A percentile compares a stretch with the other conserved stretches of the same genome.
Evolutionary conservation across 1,140 invertebrate species (phyloP).

Genomic region (Euglossa dilemma): DNA sequence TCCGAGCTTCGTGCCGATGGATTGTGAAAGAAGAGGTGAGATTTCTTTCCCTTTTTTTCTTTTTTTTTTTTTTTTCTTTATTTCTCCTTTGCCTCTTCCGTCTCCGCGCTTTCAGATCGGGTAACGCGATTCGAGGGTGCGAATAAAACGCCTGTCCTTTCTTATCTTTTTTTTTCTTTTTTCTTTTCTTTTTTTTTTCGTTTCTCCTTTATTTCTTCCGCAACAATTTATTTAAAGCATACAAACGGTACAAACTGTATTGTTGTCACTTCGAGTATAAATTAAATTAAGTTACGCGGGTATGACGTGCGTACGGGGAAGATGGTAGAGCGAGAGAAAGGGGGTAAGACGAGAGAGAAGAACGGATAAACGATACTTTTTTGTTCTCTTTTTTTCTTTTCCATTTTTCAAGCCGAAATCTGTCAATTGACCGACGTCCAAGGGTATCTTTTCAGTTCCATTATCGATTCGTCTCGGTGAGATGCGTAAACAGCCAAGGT

Average conservation of each 20-base stretch:
- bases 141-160: too few species aligned
- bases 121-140: too few species aligned
- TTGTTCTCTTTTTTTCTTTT: constrained; percentile 6
- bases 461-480: not conserved
- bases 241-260: constrained; percentile 82
- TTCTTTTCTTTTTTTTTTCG: not conserved
- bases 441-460: constrained; percentile 33
- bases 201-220: constrained; percentile 68
- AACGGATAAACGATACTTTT: constrained; percentile 21
- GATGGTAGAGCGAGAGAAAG: constrained; percentile 23
- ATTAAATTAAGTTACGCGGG: constrained; percentile 77
- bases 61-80: accelerated
- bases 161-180: not conserved
- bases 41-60: not conserved
- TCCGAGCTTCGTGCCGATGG: not conserved
- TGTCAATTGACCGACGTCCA: constrained; percentile 20
- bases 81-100: not conserved
- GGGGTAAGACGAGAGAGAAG: constrained; percentile 32
- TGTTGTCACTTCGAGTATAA: constrained; percentile 77
- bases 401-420: not conserved
- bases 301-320: constrained; percentile 64
- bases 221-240: constrained; percentile 83
- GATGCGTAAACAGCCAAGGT: not conserved
- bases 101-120: not conserved
- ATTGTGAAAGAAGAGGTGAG: constrained; percentile 1